Evolutionary conservation across 2,113 vertebrate species (phyloP), one percentile per base, ranked within the genome.

Genomic region (Pelecanoides urinatrix): DNA sequence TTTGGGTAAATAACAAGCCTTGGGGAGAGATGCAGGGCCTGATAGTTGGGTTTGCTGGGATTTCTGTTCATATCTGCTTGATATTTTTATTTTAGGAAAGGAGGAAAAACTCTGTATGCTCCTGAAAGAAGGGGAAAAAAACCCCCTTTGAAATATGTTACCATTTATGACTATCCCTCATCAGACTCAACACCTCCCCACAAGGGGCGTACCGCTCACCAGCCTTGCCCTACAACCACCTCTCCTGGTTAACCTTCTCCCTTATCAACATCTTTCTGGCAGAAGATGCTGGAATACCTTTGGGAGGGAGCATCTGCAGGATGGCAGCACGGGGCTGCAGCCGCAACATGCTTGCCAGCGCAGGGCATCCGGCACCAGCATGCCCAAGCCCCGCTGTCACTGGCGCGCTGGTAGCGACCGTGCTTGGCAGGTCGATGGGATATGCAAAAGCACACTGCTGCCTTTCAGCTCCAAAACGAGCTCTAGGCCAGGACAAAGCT

Each of bases 381-480:
- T 20, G 5, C 89, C 92, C 6, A 5, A 90, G 95, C 91, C 82
- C 90, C 0, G 2, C 95, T 96, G 96, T 85, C 96, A 93, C 72
- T 18, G 0, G 90, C 14, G 0, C 20, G 21, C 95, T 92, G 94
- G 93, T 91, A 17, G 32, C 32, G 27, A 74, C 73, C 2, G 4
- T 0, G 6, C 73, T 86, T 97, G 96, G 96, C 95, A 89, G 67
- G 91, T 94, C 30, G 73, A 86, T 3, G 2, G 63, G 71, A 72
- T 26, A 2, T 21, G n/a, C 68, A 94, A 82, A 81, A 94, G 85
- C 92, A 95, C 16, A 85, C 96, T 96, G 97, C 92, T 1, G 0
- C 95, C 96, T 81, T 98, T 98, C 98, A 98, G 77, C 72, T 89
- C 90, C 87, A 94, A 95, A 97, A 97, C 32, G 52, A 94, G 94